These are phyloP conservation scores for Schizopygopsis pylzovi DNA, from an alignment of 2,797 vertebrate species.

Conservation along the genomic window DNA sequence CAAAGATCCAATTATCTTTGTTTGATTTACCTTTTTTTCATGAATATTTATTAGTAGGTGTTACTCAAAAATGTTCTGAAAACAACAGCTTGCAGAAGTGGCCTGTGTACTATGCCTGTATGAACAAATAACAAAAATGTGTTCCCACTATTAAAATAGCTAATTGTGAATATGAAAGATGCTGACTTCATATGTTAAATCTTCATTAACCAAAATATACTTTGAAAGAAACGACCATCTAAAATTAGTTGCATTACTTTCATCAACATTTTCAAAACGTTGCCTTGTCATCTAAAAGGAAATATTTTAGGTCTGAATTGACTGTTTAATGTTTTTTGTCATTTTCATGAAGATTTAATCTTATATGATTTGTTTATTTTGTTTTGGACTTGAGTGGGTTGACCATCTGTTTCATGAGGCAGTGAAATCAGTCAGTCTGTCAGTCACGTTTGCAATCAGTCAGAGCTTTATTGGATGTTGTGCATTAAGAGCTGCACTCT, in stretches of 20 bases:
- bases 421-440: constrained; percentile 66
- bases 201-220: not conserved
- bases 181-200: not conserved
- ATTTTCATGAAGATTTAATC: not conserved
- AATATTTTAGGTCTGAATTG: not conserved
- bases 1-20: no score
- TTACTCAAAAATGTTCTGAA: no score
- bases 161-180: not conserved
- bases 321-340: not conserved
- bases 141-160: no score
- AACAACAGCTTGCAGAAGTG: no score
- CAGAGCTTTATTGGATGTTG: constrained; percentile 75
- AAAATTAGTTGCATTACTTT: no score
- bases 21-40: no score
- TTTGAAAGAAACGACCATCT: no score
- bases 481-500: constrained; percentile 56
- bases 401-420: constrained; percentile 50
- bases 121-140: no score
- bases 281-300: not conserved
- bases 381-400: not conserved
- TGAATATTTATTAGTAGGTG: no score
- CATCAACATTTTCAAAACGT: not conserved
- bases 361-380: not conserved
- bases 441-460: constrained; percentile 56
- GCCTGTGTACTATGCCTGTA: no score